These are phyloP conservation scores for Perdita meconis DNA, from an alignment of 2,888 invertebrate species.

Conservation along the genomic window DNA sequence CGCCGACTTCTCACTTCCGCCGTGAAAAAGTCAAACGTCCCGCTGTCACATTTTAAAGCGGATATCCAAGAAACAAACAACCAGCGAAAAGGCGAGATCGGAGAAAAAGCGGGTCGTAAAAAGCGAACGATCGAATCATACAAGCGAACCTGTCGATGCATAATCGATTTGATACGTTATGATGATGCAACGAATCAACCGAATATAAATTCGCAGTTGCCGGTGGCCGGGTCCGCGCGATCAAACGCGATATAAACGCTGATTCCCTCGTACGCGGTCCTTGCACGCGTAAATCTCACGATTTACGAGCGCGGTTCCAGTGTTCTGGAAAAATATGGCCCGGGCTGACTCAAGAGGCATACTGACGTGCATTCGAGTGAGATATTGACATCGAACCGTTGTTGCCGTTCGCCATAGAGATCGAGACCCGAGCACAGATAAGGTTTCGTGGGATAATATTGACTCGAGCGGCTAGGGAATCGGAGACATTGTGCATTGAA, in stretches of 20 bases:
- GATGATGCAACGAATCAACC: slow-evolving; percentile 56
- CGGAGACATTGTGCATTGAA: background rate
- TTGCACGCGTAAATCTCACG: slow-evolving; percentile 52
- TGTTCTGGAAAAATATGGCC: slow-evolving; percentile 45
- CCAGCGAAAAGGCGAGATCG: background rate
- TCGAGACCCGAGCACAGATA: background rate
- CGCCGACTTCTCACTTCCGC: background rate
- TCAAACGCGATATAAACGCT: slow-evolving; percentile 51
- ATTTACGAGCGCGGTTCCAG: slow-evolving; percentile 41
- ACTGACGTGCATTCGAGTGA: slow-evolving; percentile 12
- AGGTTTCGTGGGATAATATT: background rate
- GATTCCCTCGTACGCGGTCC: slow-evolving; percentile 36
- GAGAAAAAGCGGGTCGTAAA: slow-evolving; percentile 1
- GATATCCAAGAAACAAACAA: background rate
- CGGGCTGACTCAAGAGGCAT: slow-evolving; percentile 29
- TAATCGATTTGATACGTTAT: slow-evolving; percentile 37
- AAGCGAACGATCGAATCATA: slow-evolving; percentile 14
- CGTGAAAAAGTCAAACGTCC: background rate
- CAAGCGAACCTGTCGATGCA: slow-evolving; percentile 15
- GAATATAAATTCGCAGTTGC: slow-evolving; percentile 51
- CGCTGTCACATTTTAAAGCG: background rate
- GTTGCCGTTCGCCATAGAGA: background rate
- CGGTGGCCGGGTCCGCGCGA: background rate
- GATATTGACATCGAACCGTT: slow-evolving; percentile 15
- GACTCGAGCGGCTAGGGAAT: background rate